These are phyloP conservation scores for Pseudomyrmex flavicornis DNA, from an alignment of 1,140 invertebrate species.

Conservation along the genomic window DNA sequence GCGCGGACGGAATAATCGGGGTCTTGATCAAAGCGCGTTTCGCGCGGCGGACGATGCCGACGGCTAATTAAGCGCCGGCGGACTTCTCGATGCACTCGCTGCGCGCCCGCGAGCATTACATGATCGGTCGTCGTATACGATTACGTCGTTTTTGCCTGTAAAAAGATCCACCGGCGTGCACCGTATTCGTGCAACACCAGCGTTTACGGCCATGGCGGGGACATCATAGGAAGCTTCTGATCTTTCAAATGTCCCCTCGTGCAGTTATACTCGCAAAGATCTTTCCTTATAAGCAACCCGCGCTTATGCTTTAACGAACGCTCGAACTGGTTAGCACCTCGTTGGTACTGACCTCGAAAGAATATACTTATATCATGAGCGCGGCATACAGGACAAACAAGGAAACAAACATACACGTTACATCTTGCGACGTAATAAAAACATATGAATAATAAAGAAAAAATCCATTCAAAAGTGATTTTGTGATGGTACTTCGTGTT, in stretches of 20 bases:
- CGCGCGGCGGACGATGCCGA: constrained; percentile 62
- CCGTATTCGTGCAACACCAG: constrained; percentile 66
- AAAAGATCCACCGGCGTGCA: constrained; percentile 44
- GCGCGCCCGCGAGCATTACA: constrained; percentile 69
- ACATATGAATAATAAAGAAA: background rate
- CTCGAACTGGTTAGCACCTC: constrained; percentile 36
- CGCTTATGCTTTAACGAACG: constrained; percentile 28
- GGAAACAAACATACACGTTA: background rate
- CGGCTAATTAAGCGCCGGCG: constrained; percentile 71
- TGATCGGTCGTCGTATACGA: constrained; percentile 76
- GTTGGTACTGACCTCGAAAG: background rate
- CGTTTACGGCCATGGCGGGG: constrained; percentile 66
- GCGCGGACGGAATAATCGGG: constrained; percentile 65
- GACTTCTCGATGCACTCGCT: constrained; percentile 60
- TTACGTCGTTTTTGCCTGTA: constrained; percentile 72
- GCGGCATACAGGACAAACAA: too few relatives aligned
- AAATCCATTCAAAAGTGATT: background rate
- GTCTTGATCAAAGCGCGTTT: constrained; percentile 72
- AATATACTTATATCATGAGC: background rate
- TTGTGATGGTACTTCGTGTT: too few relatives aligned
- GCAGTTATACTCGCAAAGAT: constrained; percentile 34
- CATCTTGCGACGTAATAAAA: background rate
- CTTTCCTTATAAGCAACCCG: constrained; percentile 58
- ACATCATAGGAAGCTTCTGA: constrained; percentile 71
- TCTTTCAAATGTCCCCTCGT: constrained; percentile 70